A percentile compares a stretch with the other conserved stretches of the same genome.
These are phyloP conservation scores for Branchellion lobata DNA, from an alignment of 2,888 invertebrate species.

Conservation along the genomic window DNA sequence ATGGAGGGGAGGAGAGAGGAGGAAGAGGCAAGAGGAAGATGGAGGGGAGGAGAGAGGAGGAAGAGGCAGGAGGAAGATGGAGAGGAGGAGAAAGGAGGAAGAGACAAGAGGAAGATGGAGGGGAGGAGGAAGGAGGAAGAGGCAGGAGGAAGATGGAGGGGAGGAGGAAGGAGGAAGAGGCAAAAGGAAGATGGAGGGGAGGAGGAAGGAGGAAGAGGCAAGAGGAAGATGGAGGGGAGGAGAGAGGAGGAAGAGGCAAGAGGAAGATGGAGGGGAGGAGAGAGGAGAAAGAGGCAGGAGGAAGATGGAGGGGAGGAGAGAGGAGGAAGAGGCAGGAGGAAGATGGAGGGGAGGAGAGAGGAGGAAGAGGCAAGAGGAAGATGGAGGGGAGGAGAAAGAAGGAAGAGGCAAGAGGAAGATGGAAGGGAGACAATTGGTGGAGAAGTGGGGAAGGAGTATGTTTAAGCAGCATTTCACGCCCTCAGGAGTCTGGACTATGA, in stretches of 20 bases:
- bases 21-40: no score
- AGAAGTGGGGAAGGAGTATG: no score
- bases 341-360: slow-evolving; percentile 59
- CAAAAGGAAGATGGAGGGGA: neutral
- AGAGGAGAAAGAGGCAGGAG: no score
- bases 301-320: neutral
- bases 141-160: neutral
- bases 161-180: neutral
- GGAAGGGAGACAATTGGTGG: neutral
- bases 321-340: slow-evolving; percentile 47
- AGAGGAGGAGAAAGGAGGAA: no score
- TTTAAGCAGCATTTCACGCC: no score
- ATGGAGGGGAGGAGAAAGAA: slow-evolving; percentile 56
- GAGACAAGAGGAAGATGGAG: neutral
- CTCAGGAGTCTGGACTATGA: no score
- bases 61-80: no score
- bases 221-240: neutral
- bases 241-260: neutral
- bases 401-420: neutral
- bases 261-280: neutral
- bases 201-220: neutral
- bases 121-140: neutral
- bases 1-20: no score
- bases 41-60: no score
- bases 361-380: slow-evolving; percentile 56